Base-by-base conservation (phyloP, 1,140 invertebrate species). In the Tetramorium alpestre region DNA sequence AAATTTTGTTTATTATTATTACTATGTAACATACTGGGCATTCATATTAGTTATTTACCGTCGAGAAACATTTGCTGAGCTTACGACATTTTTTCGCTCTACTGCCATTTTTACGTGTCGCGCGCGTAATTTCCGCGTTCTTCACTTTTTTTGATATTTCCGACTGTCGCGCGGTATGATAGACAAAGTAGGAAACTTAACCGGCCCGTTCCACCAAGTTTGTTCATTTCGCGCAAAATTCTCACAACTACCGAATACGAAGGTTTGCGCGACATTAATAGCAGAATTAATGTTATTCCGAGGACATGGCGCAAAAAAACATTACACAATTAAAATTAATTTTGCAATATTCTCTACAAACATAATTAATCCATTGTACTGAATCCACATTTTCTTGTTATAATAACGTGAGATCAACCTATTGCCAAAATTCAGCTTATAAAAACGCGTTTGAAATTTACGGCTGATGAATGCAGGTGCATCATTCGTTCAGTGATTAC, bases 151-250 rank as follows among this genome's bases (percentile, higher is more conserved):
- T 51, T 13, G 6, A 38, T 49, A 49, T 73, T 84, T 84, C 67
- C 54, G 80, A 60, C 25, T 84, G 80, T 84, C 54, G 25, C 28
- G n/a, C 51, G 54, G 18, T 25, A 25, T 60, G 80, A 73, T 73
- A 73, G 80, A 84, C 54, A 73, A 60, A 84, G 69, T 73, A 49
- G 41, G 41, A 73, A 84, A 84, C 80, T 84, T 73, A 84, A 84
- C 80, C 54, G 18, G 28, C 41, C 56, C 54, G 54, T 84, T 73
- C 16, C 38, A 22, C 41, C 54, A 84, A 84, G 69, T 73, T 84
- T 84, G 65, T 70, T 56, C 78, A 84, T 84, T 60, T 84, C 41
- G 41, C 41, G 13, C 69, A 60, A 84, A 84, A 75, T 75, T 73
- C 44, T 84, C 16, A 11, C 41, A 75, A 60, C 51, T 75, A 47